These are phyloP conservation scores for Hirtodrosophila cameraria DNA, from an alignment of 2,888 invertebrate species.

Conservation along the genomic window DNA sequence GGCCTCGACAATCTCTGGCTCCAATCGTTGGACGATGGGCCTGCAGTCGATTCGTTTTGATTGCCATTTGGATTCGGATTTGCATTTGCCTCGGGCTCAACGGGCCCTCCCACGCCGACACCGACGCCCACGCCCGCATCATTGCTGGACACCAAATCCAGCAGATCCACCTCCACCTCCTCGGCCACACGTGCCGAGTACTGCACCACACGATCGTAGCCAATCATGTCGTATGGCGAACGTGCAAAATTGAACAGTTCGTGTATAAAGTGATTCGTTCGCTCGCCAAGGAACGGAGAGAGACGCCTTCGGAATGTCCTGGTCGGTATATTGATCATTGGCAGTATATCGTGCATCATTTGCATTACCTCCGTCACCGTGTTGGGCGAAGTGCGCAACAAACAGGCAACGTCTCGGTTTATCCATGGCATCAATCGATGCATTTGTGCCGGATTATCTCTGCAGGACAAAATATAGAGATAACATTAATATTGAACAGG, in stretches of 20 bases:
- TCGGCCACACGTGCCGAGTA: constrained; percentile 85
- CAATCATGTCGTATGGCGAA: constrained; percentile 93
- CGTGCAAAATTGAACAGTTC: constrained; percentile 94
- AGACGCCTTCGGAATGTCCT: constrained; percentile 89
- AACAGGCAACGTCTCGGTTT: constrained; percentile 91
- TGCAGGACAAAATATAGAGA: constrained; percentile 79
- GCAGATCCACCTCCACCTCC: constrained; percentile 81
- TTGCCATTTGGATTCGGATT: constrained; percentile 12
- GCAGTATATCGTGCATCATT: constrained; percentile 89
- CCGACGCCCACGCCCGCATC: constrained; percentile 12
- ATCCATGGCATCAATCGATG: constrained; percentile 95
- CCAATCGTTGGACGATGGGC: constrained; percentile 22
- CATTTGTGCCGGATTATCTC: constrained; percentile 91
- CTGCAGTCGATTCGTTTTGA: constrained; percentile 1
- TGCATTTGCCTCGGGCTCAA: constrained; percentile 4
- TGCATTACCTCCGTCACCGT: constrained; percentile 88
- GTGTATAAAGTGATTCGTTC: constrained; percentile 94
- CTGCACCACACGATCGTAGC: constrained; percentile 90
- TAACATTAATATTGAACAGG: constrained; percentile 7
- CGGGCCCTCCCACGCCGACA: no score
- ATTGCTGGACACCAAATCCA: constrained; percentile 55
- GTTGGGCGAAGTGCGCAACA: constrained; percentile 86
- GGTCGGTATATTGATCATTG: constrained; percentile 86
- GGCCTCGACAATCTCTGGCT: constrained; percentile 43
- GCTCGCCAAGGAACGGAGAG: constrained; percentile 88